Conservation (phyloP, 2,797 vertebrate genomes). For the Antennarius maculatus region DNA sequence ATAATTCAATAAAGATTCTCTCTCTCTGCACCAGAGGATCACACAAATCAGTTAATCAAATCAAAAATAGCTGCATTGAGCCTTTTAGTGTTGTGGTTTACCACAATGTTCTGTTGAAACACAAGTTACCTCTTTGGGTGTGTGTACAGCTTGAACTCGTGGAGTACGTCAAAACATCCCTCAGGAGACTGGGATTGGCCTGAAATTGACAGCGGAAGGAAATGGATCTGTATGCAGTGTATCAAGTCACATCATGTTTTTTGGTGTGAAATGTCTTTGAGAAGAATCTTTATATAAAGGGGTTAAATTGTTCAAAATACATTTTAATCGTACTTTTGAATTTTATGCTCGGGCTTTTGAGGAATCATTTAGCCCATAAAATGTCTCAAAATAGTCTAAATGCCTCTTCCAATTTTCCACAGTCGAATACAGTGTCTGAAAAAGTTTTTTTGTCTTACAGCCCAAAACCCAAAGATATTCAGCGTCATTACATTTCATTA, state of each 20-base stretch:
- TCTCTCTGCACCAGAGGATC: constrained; percentile 13
- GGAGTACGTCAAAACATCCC: constrained; percentile 33
- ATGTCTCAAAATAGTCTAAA: no score
- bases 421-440: no score
- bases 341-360: no score
- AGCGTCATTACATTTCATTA: no score
- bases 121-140: constrained; percentile 43
- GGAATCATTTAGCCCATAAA: no score
- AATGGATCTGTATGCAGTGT: constrained; percentile 24
- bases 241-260: constrained; percentile 23
- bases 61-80: neutral
- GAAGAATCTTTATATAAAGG: constrained; percentile 12
- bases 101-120: constrained; percentile 14
- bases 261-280: constrained; percentile 1
- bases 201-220: constrained; percentile 18
- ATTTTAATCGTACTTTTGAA: neutral
- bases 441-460: no score
- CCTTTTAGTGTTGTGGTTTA: constrained; percentile 15
- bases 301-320: neutral
- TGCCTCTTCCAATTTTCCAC: no score
- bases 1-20: constrained; percentile 8
- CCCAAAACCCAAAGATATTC: no score
- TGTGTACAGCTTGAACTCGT: constrained; percentile 17
- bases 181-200: constrained; percentile 23
- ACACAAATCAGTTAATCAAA: constrained; percentile 46